Evolutionary conservation across 2,797 vertebrate species (phyloP), one percentile per base, ranked within the genome.

Genomic region (Myotis pilosus): DNA sequence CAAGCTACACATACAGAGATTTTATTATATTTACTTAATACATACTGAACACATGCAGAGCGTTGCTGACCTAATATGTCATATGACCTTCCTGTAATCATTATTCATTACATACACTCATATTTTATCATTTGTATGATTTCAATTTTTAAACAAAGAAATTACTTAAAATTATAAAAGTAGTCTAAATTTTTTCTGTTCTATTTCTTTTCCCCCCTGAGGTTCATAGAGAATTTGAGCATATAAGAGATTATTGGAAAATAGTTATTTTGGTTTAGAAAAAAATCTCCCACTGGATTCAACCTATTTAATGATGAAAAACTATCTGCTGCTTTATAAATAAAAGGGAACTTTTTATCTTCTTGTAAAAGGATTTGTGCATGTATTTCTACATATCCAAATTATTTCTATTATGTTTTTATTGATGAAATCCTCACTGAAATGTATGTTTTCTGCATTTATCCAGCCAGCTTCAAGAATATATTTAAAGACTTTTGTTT

Each of bases 341-440:
- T 60, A 85, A 95, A 97, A 96, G 44, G 62, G 78, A 95, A 79
- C 2, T 25, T 88, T 95, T 81, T 8, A 51, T 93, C 47, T 79
- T 83, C 25, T 75, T 92, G 6, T 76, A 76, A 92, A 82, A 19
- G 49, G 55, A 92, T 95, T 90, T 85, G 13, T 95, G 51, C 88
- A 10, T 68, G 17, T 66, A 86, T 91, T 94, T 95, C 38, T 89
- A 94, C 38, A 85, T 30, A 78, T 86, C 64, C 38, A 87, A 88
- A 93, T 86, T 74, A n/a, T 95, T 98, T 97, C 60, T 85, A 74
- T 51, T 90, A 81, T 85, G 85, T 82, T 86, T 85, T 33, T 11
- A 66, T 87, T 95, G 78, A 93, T 83, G 41, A 95, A 96, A 87
- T 92, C 74, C 75, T 87, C 20, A 78, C 49, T 95, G 97, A 97